Base-by-base conservation (phyloP, 2,888 invertebrate genomes). In the Phaonia tiefii region DNA sequence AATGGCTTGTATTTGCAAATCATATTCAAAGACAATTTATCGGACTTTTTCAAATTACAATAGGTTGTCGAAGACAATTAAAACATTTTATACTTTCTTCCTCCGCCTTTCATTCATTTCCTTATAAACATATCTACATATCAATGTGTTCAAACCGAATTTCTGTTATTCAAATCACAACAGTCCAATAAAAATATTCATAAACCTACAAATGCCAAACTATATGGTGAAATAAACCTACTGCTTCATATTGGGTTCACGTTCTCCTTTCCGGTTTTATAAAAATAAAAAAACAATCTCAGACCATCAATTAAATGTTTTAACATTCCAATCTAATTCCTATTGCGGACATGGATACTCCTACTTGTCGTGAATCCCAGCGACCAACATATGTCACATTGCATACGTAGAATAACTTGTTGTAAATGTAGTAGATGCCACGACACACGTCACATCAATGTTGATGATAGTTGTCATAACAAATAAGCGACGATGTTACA, bases 241-340 rank as follows among this genome's bases (percentile, higher is more conserved):
- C 25, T 39, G 20, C 42, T 17, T 66, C 42, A 63, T 17, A 75
- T 81, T 81, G 56, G 49, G 17, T 58, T 31, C 81, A 78, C 75
- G 75, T 81, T 17, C 67, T 44, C 31, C 15, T 63, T 76, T 17
- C 60, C 37, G 31, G 13, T 63, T 77, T 17, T 17, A 60, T 60
- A 58, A 26, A 13, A 63, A 26, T 60, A 17, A n/a, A 31, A 31
- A 63, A 63, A 63, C 42, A 71, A 75, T 81, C 75, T 63, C n/a
- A 66, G 46, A 49, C 78, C 72, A 22, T 69, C 72, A 81, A 78
- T 78, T 81, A 75, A 81, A 78, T 78, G 54, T 69, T 69, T 69
- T 69, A 69, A 42, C 69, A 56, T 69, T 20, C 78, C 63, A 69
- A 75, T 80, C 42, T 46, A 63, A 63, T 63, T 63, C 63, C 63